These are phyloP conservation scores for Pedicia rivosa DNA, from an alignment of 2,888 invertebrate species.

Conservation along the genomic window DNA sequence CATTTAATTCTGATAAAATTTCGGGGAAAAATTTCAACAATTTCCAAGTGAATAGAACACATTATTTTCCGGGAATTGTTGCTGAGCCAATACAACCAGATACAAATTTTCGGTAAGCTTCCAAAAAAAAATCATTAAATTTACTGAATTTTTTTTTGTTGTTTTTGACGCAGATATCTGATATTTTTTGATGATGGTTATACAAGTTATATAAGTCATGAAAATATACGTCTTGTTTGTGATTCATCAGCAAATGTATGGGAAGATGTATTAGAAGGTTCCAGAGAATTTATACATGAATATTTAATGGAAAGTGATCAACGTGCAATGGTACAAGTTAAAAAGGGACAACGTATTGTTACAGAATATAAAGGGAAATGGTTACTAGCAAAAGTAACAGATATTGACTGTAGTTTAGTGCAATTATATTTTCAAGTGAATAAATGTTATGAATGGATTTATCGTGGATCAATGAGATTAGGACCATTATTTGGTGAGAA, in stretches of 20 bases:
- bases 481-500: slow-evolving; percentile 29
- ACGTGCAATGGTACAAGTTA: slow-evolving; percentile 77
- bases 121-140: too few species aligned
- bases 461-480: slow-evolving; percentile 80
- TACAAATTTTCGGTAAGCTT: too few species aligned
- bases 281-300: slow-evolving; percentile 66
- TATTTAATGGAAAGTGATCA: slow-evolving; percentile 53
- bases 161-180: too few species aligned
- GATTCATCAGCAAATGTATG: slow-evolving; percentile 59
- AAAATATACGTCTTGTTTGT: slow-evolving; percentile 50
- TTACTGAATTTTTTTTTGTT: too few species aligned
- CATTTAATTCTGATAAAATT: too few species aligned
- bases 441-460: slow-evolving; percentile 79
- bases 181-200: slow-evolving; percentile 91
- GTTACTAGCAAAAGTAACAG: slow-evolving; percentile 46
- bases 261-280: slow-evolving; percentile 87
- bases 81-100: slow-evolving; percentile 29
- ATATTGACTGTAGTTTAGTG: slow-evolving; percentile 80
- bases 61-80: slow-evolving; percentile 29
- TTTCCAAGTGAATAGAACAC: too few species aligned
- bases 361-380: slow-evolving; percentile 72
- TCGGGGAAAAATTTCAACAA: too few species aligned
- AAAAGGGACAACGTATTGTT: slow-evolving; percentile 60
- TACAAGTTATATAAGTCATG: slow-evolving; percentile 65
- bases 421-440: slow-evolving; percentile 68